Base-by-base conservation (phyloP, 92 coral and sea anemone species). In the Zoanthus sociatus region DNA sequence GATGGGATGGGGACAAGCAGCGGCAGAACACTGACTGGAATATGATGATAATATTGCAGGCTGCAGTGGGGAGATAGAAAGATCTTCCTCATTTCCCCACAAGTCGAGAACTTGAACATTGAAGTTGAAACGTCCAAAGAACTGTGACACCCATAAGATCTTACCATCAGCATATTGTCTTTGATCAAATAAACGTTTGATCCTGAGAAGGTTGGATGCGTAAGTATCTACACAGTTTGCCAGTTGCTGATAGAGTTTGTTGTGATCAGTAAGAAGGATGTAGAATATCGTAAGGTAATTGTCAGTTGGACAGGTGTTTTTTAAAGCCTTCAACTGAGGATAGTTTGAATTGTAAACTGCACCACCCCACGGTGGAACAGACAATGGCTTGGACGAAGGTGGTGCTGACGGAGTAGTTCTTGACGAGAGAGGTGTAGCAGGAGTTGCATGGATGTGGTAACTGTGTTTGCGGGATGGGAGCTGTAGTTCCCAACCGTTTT, bases 1-100 rank as follows among this genome's bases (percentile, higher is more conserved):
- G 51, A 47, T 47, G 51, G 51, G 51, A 47, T 47, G 51, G 51
- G 51, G 51, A 47, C 51, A 47, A 47, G 51, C 51, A 47, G 51
- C 51, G 51, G 51, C 51, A 47, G 51, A 47, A 47, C 51, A 47
- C 51, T 47, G 51, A 47, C 51, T 47, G 51, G 51, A 47, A 47
- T 47, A 47, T 47, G 51, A 47, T 47, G 51, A 47, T 47, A 47
- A 47, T 47, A 47, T 47, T 47, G 51, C 51, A 47, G 51, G 51
- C 51, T 47, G 51, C 51, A 47, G 51, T 47, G 51, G 51, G 51
- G 92, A 85, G 15, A 86, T 9, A 64, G 86, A 86, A 68, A 90
- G 70, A 47, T 90, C 92, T 31, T 90, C 90, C 71, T 90, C 92
- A 72, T 86, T 90, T 54, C 90, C 92, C 92, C 92, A 90, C 63